Evolutionary conservation across 2,888 invertebrate genomes (phyloP), one percentile per base, ranked within the genome.

Genomic region (Napeogenes sylphis): DNA sequence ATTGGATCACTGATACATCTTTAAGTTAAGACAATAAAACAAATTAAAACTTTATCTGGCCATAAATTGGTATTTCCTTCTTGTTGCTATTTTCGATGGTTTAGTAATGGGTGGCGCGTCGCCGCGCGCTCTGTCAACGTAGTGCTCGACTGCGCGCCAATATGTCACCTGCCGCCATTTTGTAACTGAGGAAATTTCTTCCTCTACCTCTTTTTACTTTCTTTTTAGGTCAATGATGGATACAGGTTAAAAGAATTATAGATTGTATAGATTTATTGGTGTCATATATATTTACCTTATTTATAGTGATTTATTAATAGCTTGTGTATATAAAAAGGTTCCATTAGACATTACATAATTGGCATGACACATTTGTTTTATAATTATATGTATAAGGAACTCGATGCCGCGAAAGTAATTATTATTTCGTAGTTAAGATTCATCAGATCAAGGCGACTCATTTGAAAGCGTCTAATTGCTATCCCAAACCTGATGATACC

Each of bases 61-160:
- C 10, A 42, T 42, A 42, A 42, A 42, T 42, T 6, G 8, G 42
- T 42, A 42, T 42, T 42, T 42, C 12, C 10, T 42, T 42, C 42
- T 42, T 42, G 42, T 6, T 42, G 35, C 35, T 35, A 42, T 42
- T 53, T 63, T 64, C 60, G 66, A 67, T 65, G 47, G 45, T 61
- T 63, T 64, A 57, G 55, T 55, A 67, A 71, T 67, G 72, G 57
- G 67, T 47, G 61, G 21, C 65, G 63, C 73, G 75, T 72, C 74
- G 74, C 73, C 73, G 67, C 70, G 74, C 73, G 73, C 75, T 81
- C 71, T 64, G 77, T 83, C 82, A 82, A 74, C 73, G 82, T 83
- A 82, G 71, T 64, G 69, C 71, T 72, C 66, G 72, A 70, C 75
- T 73, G 75, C 73, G 65, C 70, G 67, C 73, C 80, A 73, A 81